Evolutionary conservation across 1,140 invertebrate genomes (phyloP), one percentile per base, ranked within the genome.

Genomic region (Papilio machaon): DNA sequence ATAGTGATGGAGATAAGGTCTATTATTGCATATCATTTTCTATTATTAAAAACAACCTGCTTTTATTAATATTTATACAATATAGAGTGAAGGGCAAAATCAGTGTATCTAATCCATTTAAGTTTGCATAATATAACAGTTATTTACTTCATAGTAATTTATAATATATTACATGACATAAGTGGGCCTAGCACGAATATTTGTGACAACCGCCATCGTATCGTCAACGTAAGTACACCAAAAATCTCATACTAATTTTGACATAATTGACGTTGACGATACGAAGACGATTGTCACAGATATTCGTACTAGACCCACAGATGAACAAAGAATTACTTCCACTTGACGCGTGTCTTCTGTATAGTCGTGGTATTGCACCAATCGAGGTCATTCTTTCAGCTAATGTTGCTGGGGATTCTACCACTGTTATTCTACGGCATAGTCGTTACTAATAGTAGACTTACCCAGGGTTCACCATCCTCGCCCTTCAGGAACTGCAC

Each of bases 401-500:
- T 49, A 30, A 43, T 43, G 13, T 15, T n/a, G 17, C 17, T 58
- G 54, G 17, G 8, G 17, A 58, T 17, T 58, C 15, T 58, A 58
- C 54, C 17, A n/a, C 15, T 58, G 15, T n/a, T 43, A 43, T 43
- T 7, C 10, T 13, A 7, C n/a, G 7, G 54, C 17, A 58, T 17
- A 58, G 17, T 52, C 11, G 17, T 5, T 58, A 58, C 1, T 58
- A 15, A 43, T 54, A 17, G 52, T 58, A 58, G 7, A n/a, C 87
- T 87, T 82, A 94, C 95, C 96, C 96, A 96, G 13, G 96, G 96
- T 86, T 97, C 96, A 0, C 96, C 96, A 87, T 96, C 96, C 76
- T 90, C 90, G 11, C 96, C 96, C 77, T 95, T 89, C 52, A 96
- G 88, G 89, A 96, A 96, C 83, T 95, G 94, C 13, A 97, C 96